Percentiles rank a stretch among this genome's conserved stretches.
Conservation (phyloP, 1,140 invertebrate species). For the Cryptotermes secundus region DNA sequence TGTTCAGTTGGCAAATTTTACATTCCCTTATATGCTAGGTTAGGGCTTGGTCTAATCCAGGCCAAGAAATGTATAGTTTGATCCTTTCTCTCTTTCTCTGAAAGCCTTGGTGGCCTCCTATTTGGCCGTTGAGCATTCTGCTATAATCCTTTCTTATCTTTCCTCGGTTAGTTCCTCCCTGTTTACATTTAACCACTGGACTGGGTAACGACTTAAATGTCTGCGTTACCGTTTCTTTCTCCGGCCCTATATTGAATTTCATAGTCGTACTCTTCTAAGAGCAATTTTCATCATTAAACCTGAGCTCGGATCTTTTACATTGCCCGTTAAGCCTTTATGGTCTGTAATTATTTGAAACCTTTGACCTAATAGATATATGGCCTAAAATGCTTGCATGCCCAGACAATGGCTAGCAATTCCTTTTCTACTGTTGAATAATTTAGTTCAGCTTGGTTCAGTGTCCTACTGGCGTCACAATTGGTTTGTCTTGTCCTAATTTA, state of each 20-base stretch:
- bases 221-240: slow-evolving; percentile 23
- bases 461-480: slow-evolving; percentile 41
- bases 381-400: slow-evolving; percentile 49
- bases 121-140: background rate
- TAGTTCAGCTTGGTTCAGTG: slow-evolving; percentile 38
- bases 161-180: background rate
- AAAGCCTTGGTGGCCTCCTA: slow-evolving; percentile 26
- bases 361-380: slow-evolving; percentile 47
- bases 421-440: slow-evolving; percentile 44
- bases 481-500: slow-evolving; percentile 40
- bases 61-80: too few relatives aligned
- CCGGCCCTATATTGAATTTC: too few relatives aligned
- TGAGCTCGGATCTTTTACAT: too few relatives aligned
- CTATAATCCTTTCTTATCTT: background rate
- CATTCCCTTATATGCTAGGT: too few relatives aligned
- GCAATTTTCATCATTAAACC: slow-evolving; percentile 44
- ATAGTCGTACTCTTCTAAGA: too few relatives aligned
- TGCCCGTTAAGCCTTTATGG: slow-evolving; percentile 44
- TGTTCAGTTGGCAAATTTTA: too few relatives aligned
- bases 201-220: background rate
- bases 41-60: too few relatives aligned
- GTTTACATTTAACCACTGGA: background rate
- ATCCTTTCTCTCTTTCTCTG: slow-evolving; percentile 27
- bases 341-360: slow-evolving; percentile 48
- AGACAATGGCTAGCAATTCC: slow-evolving; percentile 48